Base-by-base conservation (phyloP, 2,113 vertebrate genomes). In the Laticauda laticaudata region DNA sequence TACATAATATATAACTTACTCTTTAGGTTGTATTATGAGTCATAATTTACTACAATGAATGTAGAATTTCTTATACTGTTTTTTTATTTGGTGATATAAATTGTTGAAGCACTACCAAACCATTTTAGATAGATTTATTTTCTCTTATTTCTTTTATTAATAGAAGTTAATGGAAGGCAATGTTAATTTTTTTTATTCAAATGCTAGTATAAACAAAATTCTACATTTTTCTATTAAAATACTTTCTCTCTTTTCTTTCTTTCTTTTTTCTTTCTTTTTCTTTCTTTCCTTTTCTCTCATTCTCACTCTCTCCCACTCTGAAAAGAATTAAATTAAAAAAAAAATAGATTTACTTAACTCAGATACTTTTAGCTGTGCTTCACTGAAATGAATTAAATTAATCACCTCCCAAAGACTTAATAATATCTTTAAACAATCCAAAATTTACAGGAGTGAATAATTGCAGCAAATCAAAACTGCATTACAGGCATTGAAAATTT, bases 401-500 rank as follows among this genome's bases (percentile, higher is more conserved):
- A 23, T 86, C 26, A 91, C 85, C 12, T 20, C 94, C 1, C 20
- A 92, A 75, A 95, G 9, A 87, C 64, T 34, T 89, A 91, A 89
- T 92, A 59, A 18, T 57, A 92, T 24, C 45, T 94, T 94, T 89
- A 85, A 89, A 64, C 85, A 94, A 90, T 57, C 57, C 89, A 89
- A 95, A 53, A 15, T 57, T 94, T 94, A 92, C 93, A 95, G 64
- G 43, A 87, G 48, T 90, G 53, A 94, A 94, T 92, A 69, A 34
- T 94, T 93, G 93, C 2, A 88, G 59, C n/a, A 54, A 92, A 92
- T 87, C 11, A 75, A 39, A 26, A 34, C 69, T 89, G n/a, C 7
- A 57, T 93, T 95, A 94, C 26, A 86, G 53, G 85, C 91, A 89
- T 34, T 94, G 95, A 95, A 81, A 95, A 61, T 34, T 88, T 95